phyloP scores from a whole-genome alignment of 2,113 vertebrate species.

The Pterocles burchelli region DNA sequence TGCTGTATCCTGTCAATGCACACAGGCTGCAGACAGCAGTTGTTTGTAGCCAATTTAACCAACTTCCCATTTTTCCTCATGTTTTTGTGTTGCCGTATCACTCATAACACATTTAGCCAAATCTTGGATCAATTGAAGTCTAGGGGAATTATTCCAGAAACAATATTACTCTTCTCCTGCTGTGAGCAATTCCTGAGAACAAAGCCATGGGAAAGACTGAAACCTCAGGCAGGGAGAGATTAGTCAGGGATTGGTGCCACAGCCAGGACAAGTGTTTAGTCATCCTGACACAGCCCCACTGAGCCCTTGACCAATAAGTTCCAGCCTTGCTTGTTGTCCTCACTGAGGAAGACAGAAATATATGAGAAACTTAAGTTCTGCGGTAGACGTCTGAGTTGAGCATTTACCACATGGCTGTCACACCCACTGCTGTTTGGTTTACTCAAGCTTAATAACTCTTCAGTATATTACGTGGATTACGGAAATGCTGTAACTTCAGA shows the following conservation, averaged over 20 bases:
- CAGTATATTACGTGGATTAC: background rate
- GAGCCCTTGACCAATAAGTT: slow-evolving; percentile 21
- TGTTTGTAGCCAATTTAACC: background rate
- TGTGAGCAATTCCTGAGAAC: slow-evolving; percentile 9
- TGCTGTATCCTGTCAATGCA: background rate
- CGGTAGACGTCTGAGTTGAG: slow-evolving; percentile 53
- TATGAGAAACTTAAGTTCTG: slow-evolving; percentile 32
- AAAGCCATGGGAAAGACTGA: slow-evolving; percentile 28
- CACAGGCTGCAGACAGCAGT: background rate
- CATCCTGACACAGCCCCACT: background rate
- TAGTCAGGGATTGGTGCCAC: slow-evolving; percentile 34
- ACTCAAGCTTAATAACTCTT: slow-evolving; percentile 12
- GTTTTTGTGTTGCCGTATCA: background rate
- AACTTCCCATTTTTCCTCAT: background rate
- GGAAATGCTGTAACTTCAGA: slow-evolving; percentile 2
- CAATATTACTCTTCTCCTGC: slow-evolving; percentile 36
- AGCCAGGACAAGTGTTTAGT: slow-evolving; percentile 33
- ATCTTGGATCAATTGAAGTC: background rate
- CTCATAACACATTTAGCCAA: background rate
- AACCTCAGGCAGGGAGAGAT: slow-evolving; percentile 46
- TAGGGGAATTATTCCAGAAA: slow-evolving; percentile 26
- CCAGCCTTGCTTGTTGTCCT: slow-evolving; percentile 24
- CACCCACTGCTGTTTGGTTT: slow-evolving; percentile 54
- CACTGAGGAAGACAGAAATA: slow-evolving; percentile 5
- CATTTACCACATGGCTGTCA: slow-evolving; percentile 30